Evolutionary conservation across 2,888 invertebrate genomes (phyloP).

Genomic region (Disparrhopalites patrizii): DNA sequence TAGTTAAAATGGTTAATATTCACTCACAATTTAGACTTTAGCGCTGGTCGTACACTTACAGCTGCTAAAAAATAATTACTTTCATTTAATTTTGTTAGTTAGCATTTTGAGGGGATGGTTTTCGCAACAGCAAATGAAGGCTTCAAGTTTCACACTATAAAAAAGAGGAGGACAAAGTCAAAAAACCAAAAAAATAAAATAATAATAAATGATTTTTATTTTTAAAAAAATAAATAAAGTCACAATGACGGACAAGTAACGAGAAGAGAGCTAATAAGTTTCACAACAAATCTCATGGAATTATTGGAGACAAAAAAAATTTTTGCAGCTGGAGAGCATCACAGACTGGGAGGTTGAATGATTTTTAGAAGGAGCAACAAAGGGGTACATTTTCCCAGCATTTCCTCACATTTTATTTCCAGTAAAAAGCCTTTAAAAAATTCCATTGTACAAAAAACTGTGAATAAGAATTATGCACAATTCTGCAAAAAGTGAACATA

Average conservation of each 20-base stretch:
- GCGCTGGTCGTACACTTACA: slow-evolving; percentile 34
- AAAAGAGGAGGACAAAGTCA: slow-evolving; percentile 21
- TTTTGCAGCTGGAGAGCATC: too few relatives aligned
- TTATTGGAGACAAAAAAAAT: background rate
- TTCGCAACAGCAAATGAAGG: slow-evolving; percentile 26
- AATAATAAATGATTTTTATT: background rate
- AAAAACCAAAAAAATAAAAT: background rate
- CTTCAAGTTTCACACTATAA: slow-evolving; percentile 26
- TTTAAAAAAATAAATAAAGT: background rate
- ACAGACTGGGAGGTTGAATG: background rate
- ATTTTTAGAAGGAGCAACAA: background rate
- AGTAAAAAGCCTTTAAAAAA: background rate
- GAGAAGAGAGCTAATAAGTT: background rate
- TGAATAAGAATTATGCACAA: too few relatives aligned
- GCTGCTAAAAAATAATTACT: slow-evolving; percentile 32
- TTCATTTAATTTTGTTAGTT: slow-evolving; percentile 28
- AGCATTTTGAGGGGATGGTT: slow-evolving; percentile 20
- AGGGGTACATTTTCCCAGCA: too few relatives aligned
- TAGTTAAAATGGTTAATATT: background rate
- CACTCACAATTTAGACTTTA: slow-evolving; percentile 41
- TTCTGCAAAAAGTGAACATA: too few relatives aligned
- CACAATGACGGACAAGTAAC: background rate
- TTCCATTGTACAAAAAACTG: too few relatives aligned
- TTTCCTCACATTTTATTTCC: background rate
- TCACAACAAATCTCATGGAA: background rate